A percentile compares a stretch with the other conserved stretches of the same genome.
phyloP scores from a whole-genome alignment of 2,888 invertebrate species.

The Galerucella nymphaeae region DNA sequence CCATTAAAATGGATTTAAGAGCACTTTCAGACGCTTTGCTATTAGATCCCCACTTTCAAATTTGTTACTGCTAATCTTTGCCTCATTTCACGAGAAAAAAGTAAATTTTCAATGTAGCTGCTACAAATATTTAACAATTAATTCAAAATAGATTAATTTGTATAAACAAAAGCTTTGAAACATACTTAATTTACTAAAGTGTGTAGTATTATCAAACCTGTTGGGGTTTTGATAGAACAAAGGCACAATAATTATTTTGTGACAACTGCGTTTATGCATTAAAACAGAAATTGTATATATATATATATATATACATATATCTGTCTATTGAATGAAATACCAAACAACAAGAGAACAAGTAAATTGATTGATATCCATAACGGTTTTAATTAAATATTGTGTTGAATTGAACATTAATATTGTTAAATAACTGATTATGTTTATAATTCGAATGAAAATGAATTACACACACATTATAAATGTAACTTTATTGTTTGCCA shows the following conservation, averaged over 20 bases:
- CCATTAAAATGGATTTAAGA: no score
- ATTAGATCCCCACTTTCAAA: no score
- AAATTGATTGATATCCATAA: constrained; percentile 32
- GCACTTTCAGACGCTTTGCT: no score
- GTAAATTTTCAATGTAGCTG: no score
- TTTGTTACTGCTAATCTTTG: no score
- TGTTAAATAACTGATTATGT: constrained; percentile 40
- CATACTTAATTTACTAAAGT: neutral
- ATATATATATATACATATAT: no score
- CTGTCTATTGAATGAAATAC: constrained; percentile 15
- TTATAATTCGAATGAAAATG: constrained; percentile 38
- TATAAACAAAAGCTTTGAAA: neutral
- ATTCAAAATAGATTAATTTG: neutral
- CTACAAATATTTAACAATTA: no score
- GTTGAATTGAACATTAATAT: constrained; percentile 40
- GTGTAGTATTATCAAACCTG: neutral
- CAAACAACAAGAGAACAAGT: neutral
- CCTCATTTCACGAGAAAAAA: no score
- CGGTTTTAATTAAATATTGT: constrained; percentile 39
- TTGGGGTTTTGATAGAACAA: neutral
- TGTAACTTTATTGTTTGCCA: constrained; percentile 35
- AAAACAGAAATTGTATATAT: constrained; percentile 19
- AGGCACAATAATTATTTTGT: constrained; percentile 16
- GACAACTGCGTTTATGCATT: constrained; percentile 28
- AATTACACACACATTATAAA: constrained; percentile 33